Percentiles rank a stretch among this genome's conserved stretches.
Evolutionary conservation across 1,140 invertebrate species (phyloP).

Genomic region (Drosophila santomea): DNA sequence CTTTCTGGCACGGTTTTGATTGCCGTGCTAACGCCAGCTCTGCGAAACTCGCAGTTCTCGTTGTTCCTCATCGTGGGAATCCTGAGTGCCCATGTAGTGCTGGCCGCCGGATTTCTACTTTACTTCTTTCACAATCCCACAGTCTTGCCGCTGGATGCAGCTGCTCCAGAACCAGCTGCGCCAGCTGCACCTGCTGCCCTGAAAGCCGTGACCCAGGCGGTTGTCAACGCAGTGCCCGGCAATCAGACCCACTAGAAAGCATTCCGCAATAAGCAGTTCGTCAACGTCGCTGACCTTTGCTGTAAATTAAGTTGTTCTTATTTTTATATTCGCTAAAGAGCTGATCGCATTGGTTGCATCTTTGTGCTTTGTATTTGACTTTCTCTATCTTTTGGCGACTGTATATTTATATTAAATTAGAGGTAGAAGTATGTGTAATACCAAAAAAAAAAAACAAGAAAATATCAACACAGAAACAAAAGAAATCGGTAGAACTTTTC

Average conservation of each 20-base stretch:
- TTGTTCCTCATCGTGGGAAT: slow-evolving; percentile 89
- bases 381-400: slow-evolving; percentile 27
- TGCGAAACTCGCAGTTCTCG: slow-evolving; percentile 89
- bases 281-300: slow-evolving; percentile 12
- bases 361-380: slow-evolving; percentile 21
- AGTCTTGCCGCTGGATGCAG: neutral
- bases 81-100: slow-evolving; percentile 90
- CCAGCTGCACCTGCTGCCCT: slow-evolving; percentile 4
- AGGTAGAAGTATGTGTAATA: slow-evolving; percentile 27
- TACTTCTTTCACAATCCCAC: slow-evolving; percentile 87
- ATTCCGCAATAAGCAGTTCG: slow-evolving; percentile 26
- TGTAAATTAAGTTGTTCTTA: slow-evolving; percentile 44
- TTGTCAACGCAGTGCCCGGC: slow-evolving; percentile 4
- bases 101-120: slow-evolving; percentile 94
- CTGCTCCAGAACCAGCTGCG: neutral
- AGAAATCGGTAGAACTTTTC: slow-evolving; percentile 13
- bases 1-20: slow-evolving; percentile 95
- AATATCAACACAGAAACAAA: neutral
- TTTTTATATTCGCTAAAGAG: slow-evolving; percentile 5
- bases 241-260: slow-evolving; percentile 52
- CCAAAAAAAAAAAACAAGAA: slow-evolving; percentile 25
- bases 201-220: slow-evolving; percentile 25
- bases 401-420: slow-evolving; percentile 47
- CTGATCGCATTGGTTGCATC: too few species aligned
- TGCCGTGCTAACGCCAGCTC: slow-evolving; percentile 91